Evolutionary conservation across 1,140 invertebrate species (phyloP).

Genomic region (Ylistrum balloti): DNA sequence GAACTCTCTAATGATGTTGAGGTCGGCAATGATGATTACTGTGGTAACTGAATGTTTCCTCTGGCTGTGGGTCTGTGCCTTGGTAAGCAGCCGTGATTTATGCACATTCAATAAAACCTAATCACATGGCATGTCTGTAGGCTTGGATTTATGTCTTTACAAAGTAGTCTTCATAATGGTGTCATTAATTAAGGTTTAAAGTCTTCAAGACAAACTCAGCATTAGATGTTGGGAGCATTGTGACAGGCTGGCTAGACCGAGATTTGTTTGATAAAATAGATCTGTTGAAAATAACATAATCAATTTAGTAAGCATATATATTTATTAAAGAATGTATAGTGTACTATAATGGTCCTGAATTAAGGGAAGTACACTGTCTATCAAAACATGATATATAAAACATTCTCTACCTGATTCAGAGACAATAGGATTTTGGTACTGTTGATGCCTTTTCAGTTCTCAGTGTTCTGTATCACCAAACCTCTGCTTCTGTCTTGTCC

Average conservation of each 20-base stretch:
- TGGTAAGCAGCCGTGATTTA: slow-evolving; percentile 37
- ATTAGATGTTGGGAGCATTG: neutral
- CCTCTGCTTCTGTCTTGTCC: too few species aligned
- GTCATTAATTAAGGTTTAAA: slow-evolving; percentile 20
- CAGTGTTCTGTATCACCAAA: too few species aligned
- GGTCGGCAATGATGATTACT: slow-evolving; percentile 24
- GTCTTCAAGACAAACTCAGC: neutral
- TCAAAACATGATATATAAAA: too few species aligned
- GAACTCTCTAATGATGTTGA: slow-evolving; percentile 38
- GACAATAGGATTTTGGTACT: too few species aligned
- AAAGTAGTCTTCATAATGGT: slow-evolving; percentile 11
- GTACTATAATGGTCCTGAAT: neutral
- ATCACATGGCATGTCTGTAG: slow-evolving; percentile 8
- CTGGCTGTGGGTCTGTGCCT: slow-evolving; percentile 19
- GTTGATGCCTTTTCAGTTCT: too few species aligned
- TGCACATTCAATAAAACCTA: slow-evolving; percentile 31
- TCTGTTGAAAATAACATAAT: slow-evolving; percentile 12
- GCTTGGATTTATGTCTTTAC: slow-evolving; percentile 7
- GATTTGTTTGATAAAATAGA: slow-evolving; percentile 19
- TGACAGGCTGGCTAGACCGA: slow-evolving; percentile 4
- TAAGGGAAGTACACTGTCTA: neutral
- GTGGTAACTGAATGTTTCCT: slow-evolving; percentile 38
- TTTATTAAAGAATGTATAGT: neutral
- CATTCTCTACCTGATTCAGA: too few species aligned
- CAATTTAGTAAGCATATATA: slow-evolving; percentile 3